Evolutionary conservation across 2,888 invertebrate genomes (phyloP), one percentile per base, ranked within the genome.

Genomic region (Mystacides longicornis): DNA sequence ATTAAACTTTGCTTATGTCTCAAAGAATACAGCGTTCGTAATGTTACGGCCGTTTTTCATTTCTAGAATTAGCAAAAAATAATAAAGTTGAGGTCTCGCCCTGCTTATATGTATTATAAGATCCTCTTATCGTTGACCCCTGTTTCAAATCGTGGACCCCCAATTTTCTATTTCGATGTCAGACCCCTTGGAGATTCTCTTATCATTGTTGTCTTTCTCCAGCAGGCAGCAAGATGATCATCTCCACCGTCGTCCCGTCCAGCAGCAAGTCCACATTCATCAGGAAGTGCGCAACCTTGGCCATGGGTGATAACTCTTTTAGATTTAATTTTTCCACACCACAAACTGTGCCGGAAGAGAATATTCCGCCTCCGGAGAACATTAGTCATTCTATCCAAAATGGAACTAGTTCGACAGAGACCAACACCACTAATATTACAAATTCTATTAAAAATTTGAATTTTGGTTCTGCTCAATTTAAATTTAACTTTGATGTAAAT

Each of bases 231-330:
- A 79, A 79, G 69, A 78, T 85, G 61, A 81, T 80, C 68, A 79
- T 85, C 62, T 71, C 75, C 49, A 68, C 76, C 23, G 71, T 37
- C 3, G 16, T 65, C 52, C 69, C 76, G 16, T 74, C 73, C n/a
- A 55, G 71, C 46, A 71, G 70, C 49, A 86, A 86, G 67, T 86
- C 83, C 5, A 74, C 80, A 62, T 89, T 86, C 71, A 66, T 88
- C 14, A 83, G 81, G 65, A 88, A 86, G 71, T 83, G 86, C 1
- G 73, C 75, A 23, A 74, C 80, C 63, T 64, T 72, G 48, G 71
- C 73, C 7, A 75, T 77, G 1, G 81, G 78, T 3, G 70, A 76
- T 61, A 76, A 69, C 57, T 71, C 74, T 48, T 85, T 84, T 67
- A 75, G 74, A 65, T 78, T 78, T 61, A 70, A 77, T 64, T 85